A percentile compares a stretch with the other conserved stretches of the same genome.
Evolutionary conservation across 2,797 vertebrate genomes (phyloP).

Genomic region (Pelodytes ibericus): DNA sequence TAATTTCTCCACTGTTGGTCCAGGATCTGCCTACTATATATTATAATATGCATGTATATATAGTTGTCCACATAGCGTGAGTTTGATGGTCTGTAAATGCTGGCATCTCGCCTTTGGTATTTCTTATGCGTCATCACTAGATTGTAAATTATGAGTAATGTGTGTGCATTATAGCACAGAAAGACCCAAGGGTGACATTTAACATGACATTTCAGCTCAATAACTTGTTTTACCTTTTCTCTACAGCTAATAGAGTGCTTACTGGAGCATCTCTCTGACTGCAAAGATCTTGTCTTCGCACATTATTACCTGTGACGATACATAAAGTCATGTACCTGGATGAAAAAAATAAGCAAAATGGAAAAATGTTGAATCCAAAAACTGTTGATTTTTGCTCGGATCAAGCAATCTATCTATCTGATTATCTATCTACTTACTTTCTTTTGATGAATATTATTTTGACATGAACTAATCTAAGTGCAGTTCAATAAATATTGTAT

Average conservation of each 20-base stretch:
- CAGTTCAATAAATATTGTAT: too few species aligned
- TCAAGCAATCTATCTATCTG: too few species aligned
- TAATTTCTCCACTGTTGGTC: too few species aligned
- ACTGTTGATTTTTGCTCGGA: too few species aligned
- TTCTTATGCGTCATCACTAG: slow-evolving; percentile 29
- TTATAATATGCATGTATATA: too few species aligned
- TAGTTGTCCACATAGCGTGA: too few species aligned
- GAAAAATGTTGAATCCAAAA: too few species aligned
- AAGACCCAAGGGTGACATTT: slow-evolving; percentile 47
- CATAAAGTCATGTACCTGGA: background rate
- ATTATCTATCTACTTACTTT: too few species aligned
- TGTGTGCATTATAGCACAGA: slow-evolving; percentile 46
- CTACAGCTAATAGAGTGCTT: slow-evolving; percentile 40
- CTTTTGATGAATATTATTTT: too few species aligned
- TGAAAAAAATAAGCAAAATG: background rate
- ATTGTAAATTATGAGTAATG: slow-evolving; percentile 53
- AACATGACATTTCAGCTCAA: slow-evolving; percentile 50
- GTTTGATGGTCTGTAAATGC: too few species aligned
- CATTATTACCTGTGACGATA: background rate
- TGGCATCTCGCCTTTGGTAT: slow-evolving; percentile 47
- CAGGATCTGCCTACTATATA: too few species aligned
- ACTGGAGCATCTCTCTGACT: slow-evolving; percentile 16
- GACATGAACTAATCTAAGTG: too few species aligned
- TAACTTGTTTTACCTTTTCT: slow-evolving; percentile 45
- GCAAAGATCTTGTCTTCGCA: background rate